Conservation (phyloP, 2,113 vertebrate genomes). For the Sciurus niger region DNA sequence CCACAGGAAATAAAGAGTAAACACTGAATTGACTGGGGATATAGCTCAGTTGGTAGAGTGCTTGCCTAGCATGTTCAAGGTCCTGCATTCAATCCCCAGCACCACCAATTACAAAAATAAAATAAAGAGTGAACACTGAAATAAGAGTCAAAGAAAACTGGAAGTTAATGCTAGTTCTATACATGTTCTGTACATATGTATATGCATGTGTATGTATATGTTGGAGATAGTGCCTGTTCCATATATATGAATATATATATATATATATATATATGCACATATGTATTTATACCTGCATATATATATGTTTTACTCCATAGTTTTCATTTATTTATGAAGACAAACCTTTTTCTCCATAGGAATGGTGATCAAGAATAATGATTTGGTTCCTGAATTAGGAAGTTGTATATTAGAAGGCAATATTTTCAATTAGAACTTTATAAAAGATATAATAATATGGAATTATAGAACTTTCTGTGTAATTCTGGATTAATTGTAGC, state of each 20-base stretch:
- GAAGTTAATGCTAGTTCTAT: not conserved
- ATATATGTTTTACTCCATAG: not conserved
- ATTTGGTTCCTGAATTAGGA: not conserved
- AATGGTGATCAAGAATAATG: not conserved
- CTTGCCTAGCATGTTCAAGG: too few species aligned
- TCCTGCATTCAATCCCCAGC: too few species aligned
- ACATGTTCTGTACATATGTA: not conserved
- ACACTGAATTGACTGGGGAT: not conserved
- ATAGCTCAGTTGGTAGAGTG: too few species aligned
- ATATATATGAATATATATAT: too few species aligned
- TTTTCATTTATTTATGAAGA: not conserved
- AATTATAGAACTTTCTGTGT: not conserved
- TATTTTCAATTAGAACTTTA: not conserved
- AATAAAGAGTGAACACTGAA: not conserved
- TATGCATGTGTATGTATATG: not conserved
- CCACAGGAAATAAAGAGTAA: not conserved
- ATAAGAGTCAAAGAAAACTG: not conserved
- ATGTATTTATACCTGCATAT: not conserved
- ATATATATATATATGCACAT: not conserved
- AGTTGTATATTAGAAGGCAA: not conserved
- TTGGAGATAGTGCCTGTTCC: not conserved
- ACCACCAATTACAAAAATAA: too few species aligned
- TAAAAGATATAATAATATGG: not conserved
- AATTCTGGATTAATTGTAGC: not conserved
- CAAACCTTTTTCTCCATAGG: not conserved